Evolutionary conservation across 2,888 invertebrate genomes (phyloP).

Genomic region (Zhuqinia jingwanae): DNA sequence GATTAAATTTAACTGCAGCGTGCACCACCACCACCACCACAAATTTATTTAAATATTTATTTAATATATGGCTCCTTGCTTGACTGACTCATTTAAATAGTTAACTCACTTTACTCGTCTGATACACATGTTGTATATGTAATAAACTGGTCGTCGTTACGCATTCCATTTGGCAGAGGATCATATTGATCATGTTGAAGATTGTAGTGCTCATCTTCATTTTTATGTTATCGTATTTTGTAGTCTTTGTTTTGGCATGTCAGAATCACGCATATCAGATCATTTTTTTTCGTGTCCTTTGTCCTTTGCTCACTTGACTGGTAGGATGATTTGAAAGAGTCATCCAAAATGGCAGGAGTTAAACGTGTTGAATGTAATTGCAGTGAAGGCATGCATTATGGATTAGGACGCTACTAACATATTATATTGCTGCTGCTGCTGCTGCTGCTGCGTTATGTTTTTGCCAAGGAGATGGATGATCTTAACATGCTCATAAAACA

Average conservation of each 20-base stretch:
- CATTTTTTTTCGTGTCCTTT: too few relatives aligned
- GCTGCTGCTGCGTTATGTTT: not conserved
- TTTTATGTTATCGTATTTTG: constrained; percentile 18
- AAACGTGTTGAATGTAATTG: constrained; percentile 40
- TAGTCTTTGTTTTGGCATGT: constrained; percentile 35
- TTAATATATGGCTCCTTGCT: not conserved
- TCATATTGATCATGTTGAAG: not conserved
- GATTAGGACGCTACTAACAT: constrained; percentile 30
- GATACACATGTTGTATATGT: constrained; percentile 55
- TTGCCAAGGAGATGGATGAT: constrained; percentile 15
- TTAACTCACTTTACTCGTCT: constrained; percentile 32
- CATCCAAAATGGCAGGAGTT: too few relatives aligned
- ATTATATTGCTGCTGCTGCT: too few relatives aligned
- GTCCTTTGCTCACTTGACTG: constrained; percentile 13
- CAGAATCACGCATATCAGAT: constrained; percentile 52
- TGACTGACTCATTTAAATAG: constrained; percentile 52
- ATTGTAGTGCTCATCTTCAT: constrained; percentile 26
- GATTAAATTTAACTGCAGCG: constrained; percentile 35
- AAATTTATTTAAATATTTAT: not conserved
- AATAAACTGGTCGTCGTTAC: constrained; percentile 36
- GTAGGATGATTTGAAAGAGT: constrained; percentile 6
- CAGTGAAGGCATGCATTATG: constrained; percentile 33
- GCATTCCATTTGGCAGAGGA: not conserved
- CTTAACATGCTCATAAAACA: not conserved
- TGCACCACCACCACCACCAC: not conserved